Evolutionary conservation across 2,113 vertebrate species (phyloP).

Genomic region (Aythya baeri): DNA sequence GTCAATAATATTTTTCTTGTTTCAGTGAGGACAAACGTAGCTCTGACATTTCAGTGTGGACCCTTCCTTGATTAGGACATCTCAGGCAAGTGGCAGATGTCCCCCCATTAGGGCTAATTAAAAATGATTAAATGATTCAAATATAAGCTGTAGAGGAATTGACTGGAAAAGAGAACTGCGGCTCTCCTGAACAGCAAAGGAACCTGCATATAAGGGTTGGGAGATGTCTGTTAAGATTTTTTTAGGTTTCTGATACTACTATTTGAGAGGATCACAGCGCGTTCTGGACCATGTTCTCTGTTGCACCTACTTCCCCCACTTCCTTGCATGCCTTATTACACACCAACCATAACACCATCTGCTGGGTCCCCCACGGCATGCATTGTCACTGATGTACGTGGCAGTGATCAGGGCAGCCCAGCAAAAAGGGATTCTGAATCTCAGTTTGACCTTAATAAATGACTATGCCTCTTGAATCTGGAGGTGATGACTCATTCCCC

Average conservation of each 20-base stretch:
- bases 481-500: neutral
- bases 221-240: neutral
- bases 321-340: neutral
- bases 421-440: neutral
- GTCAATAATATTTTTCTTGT: neutral
- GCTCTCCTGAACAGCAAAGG: neutral
- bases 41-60: neutral
- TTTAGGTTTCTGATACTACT: neutral
- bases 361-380: constrained; percentile 20
- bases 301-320: constrained; percentile 35
- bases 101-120: neutral
- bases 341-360: neutral
- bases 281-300: neutral
- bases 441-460: neutral
- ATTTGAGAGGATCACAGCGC: neutral
- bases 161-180: neutral
- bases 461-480: neutral
- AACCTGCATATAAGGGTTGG: neutral
- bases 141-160: neutral
- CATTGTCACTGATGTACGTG: neutral
- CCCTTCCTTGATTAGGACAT: neutral
- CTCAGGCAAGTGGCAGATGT: neutral
- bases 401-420: constrained; percentile 30
- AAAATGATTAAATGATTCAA: neutral
- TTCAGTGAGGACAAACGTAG: neutral